Evolutionary conservation across 2,888 invertebrate species (phyloP).

Genomic region (Clusia tigrina): DNA sequence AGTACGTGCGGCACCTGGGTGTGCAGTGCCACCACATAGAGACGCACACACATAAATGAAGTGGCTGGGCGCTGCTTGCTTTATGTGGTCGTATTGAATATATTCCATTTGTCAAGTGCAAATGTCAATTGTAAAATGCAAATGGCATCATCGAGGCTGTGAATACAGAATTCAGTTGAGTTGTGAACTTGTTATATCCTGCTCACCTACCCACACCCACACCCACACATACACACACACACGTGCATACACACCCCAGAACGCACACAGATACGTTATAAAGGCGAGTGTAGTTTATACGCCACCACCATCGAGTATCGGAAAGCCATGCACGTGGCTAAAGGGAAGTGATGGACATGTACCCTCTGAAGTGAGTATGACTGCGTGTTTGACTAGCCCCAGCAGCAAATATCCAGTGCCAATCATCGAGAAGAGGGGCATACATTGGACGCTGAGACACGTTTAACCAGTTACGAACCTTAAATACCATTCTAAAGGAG

Average conservation of each 20-base stretch:
- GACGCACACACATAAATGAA: no score
- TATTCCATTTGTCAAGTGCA: slow-evolving; percentile 25
- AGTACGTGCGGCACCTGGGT: background rate
- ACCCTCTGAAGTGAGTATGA: background rate
- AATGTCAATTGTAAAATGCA: slow-evolving; percentile 26
- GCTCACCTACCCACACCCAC: background rate
- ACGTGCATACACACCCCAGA: slow-evolving; percentile 20
- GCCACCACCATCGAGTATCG: slow-evolving; percentile 4
- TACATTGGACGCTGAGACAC: background rate
- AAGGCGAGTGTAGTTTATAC: slow-evolving; percentile 9
- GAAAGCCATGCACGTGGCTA: background rate
- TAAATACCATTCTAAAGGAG: no score
- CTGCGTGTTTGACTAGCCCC: background rate
- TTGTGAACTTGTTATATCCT: slow-evolving; percentile 22
- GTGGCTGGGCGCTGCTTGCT: no score
- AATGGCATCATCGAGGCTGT: slow-evolving; percentile 12
- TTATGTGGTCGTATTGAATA: slow-evolving; percentile 5
- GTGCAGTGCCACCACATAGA: background rate
- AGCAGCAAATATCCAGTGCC: background rate
- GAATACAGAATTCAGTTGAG: slow-evolving; percentile 7
- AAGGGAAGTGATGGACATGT: slow-evolving; percentile 20
- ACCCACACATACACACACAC: slow-evolving; percentile 11
- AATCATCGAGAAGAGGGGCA: background rate
- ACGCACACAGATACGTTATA: background rate
- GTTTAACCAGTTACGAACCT: no score